phyloP scores from a whole-genome alignment of 1,140 invertebrate genomes.

The Apis dorsata region DNA sequence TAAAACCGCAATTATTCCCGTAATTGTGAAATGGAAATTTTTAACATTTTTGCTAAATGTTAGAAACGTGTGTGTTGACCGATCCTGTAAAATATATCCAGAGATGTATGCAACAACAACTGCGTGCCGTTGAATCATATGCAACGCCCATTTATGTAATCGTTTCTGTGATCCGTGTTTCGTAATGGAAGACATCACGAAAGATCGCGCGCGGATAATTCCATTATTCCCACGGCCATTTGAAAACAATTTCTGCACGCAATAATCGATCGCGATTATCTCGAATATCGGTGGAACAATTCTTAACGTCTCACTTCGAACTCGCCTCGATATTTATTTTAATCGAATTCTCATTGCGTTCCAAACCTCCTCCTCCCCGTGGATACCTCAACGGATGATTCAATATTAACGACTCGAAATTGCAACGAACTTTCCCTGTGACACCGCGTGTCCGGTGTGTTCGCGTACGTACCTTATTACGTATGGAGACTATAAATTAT shows the following conservation, averaged over 20 bases:
- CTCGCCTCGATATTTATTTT: background rate
- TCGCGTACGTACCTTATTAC: conserved; percentile 28
- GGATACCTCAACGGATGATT: too few species aligned
- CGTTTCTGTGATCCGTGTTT: background rate
- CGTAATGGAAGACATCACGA: conserved; percentile 28
- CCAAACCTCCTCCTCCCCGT: too few species aligned
- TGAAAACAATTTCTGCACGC: conserved; percentile 16
- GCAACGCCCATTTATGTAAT: background rate
- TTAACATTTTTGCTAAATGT: too few species aligned
- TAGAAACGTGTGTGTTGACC: too few species aligned
- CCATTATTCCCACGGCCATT: conserved; percentile 30
- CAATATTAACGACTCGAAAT: background rate
- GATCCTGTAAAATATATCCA: too few species aligned
- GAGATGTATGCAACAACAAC: too few species aligned
- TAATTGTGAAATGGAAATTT: too few species aligned
- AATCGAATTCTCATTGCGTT: background rate
- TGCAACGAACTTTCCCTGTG: background rate
- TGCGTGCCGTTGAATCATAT: background rate
- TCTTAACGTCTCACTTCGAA: background rate
- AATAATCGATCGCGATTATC: background rate
- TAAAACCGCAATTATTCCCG: too few species aligned
- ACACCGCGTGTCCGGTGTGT: background rate
- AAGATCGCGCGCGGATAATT: conserved; percentile 25
- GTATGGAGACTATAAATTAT: conserved; percentile 55
- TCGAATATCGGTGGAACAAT: background rate